Evolutionary conservation across 53 echinoderm and acorn worm species (phyloP).

Genomic region (Astropecten irregularis): DNA sequence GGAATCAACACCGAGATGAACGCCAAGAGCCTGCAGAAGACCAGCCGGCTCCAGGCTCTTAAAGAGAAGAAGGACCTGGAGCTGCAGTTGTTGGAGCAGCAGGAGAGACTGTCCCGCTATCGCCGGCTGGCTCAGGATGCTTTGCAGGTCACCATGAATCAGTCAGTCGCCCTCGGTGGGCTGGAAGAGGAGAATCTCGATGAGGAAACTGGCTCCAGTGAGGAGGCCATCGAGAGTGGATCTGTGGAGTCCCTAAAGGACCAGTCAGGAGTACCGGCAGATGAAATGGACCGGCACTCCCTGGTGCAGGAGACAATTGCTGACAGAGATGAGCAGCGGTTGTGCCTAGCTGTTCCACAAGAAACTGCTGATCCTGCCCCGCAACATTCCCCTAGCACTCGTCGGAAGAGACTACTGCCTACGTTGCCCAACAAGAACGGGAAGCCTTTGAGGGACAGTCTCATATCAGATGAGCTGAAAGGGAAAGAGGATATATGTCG

Average conservation of each 20-base stretch:
- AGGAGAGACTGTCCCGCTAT: conserved; percentile 64
- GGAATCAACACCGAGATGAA: conserved; percentile 59
- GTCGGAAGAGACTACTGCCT: neutral
- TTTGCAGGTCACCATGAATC: conserved; percentile 43
- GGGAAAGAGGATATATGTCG: too few relatives aligned
- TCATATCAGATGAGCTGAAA: too few relatives aligned
- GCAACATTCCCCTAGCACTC: neutral
- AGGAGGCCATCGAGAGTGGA: neutral
- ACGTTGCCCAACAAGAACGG: neutral
- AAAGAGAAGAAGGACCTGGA: conserved; percentile 64
- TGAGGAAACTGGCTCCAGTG: neutral
- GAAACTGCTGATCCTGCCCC: neutral
- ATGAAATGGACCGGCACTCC: neutral
- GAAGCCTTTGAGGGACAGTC: neutral
- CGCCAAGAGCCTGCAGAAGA: conserved; percentile 53
- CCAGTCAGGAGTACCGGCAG: neutral
- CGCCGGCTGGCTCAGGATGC: conserved; percentile 57
- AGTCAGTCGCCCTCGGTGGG: neutral
- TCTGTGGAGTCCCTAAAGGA: neutral
- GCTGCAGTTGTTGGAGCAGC: conserved; percentile 71
- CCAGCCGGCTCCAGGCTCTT: conserved; percentile 30
- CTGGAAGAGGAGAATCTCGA: conserved; percentile 18
- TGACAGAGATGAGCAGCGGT: neutral
- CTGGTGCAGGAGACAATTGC: too few relatives aligned
- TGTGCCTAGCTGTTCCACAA: neutral